A percentile compares a stretch with the other conserved stretches of the same genome.
Conservation (phyloP, 2,113 vertebrate species). For the Elephas maximus region DNA sequence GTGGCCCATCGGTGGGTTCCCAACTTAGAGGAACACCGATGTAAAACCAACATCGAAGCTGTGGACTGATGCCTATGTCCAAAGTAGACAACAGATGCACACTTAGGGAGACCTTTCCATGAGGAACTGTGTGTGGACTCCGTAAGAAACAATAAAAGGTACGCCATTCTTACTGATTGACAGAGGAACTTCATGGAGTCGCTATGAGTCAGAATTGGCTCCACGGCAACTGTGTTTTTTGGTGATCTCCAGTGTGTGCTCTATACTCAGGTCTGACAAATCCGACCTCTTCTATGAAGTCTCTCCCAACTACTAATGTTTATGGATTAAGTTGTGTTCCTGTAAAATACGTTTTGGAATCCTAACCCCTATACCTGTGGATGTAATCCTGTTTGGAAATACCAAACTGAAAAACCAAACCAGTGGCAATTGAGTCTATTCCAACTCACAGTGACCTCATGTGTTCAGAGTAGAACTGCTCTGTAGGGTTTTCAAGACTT, state of each 20-base stretch:
- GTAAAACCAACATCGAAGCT: not conserved
- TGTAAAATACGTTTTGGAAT: not conserved
- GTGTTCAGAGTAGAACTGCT: no score
- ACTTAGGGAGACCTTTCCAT: not conserved
- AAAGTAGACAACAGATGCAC: no score
- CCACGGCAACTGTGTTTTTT: not conserved
- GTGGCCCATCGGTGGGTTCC: not conserved
- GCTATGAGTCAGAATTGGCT: not conserved
- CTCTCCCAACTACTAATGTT: not conserved
- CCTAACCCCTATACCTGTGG: not conserved
- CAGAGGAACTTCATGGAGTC: not conserved
- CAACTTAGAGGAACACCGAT: not conserved
- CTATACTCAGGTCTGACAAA: not conserved
- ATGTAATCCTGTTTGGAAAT: not conserved
- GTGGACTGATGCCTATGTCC: not conserved
- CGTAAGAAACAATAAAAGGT: not conserved
- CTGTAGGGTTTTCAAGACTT: not conserved
- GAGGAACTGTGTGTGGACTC: not conserved
- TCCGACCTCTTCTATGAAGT: not conserved
- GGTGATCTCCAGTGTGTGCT: not conserved
- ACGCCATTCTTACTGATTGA: rapidly evolving
- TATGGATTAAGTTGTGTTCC: not conserved
- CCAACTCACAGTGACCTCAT: not conserved
- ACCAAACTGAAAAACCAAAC: not conserved
- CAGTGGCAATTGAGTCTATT: not conserved